Percentiles rank a stretch among this genome's conserved stretches.
phyloP scores from a whole-genome alignment of 2,888 invertebrate genomes.

The Platycheirus rosarum region DNA sequence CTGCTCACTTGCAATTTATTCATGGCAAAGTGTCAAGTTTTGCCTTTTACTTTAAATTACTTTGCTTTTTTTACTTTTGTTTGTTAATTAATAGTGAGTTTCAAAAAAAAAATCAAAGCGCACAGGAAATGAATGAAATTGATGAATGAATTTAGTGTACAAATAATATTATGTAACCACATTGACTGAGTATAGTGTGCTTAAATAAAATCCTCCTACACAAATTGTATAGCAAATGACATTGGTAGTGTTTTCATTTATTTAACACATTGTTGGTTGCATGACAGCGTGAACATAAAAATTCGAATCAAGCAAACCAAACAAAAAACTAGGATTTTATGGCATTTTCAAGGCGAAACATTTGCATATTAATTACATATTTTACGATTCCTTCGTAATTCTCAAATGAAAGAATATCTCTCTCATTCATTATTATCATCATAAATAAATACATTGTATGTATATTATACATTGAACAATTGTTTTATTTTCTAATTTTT shows the following conservation, averaged over 20 bases:
- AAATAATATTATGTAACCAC: conserved; percentile 56
- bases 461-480: conserved; percentile 27
- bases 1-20: conserved; percentile 2
- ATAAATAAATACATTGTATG: conserved; percentile 44
- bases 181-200: conserved; percentile 28
- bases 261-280: conserved; percentile 64
- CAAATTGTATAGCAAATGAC: conserved; percentile 29
- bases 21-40: conserved; percentile 65
- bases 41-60: conserved; percentile 26
- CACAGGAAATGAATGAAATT: conserved; percentile 71
- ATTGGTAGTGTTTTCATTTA: conserved; percentile 48
- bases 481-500: conserved; percentile 23
- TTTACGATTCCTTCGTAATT: conserved; percentile 50
- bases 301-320: conserved; percentile 28
- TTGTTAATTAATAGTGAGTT: conserved; percentile 40
- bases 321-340: conserved; percentile 48
- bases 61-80: conserved; percentile 12
- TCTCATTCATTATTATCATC: conserved; percentile 27
- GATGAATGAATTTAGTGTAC: conserved; percentile 65
- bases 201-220: conserved; percentile 48
- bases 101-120: conserved; percentile 34
- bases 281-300: conserved; percentile 51
- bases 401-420: conserved; percentile 23
- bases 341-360: conserved; percentile 53
- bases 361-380: conserved; percentile 62